These are phyloP conservation scores for Criorhina ranunculi DNA, from an alignment of 2,888 invertebrate genomes.

Conservation along the genomic window DNA sequence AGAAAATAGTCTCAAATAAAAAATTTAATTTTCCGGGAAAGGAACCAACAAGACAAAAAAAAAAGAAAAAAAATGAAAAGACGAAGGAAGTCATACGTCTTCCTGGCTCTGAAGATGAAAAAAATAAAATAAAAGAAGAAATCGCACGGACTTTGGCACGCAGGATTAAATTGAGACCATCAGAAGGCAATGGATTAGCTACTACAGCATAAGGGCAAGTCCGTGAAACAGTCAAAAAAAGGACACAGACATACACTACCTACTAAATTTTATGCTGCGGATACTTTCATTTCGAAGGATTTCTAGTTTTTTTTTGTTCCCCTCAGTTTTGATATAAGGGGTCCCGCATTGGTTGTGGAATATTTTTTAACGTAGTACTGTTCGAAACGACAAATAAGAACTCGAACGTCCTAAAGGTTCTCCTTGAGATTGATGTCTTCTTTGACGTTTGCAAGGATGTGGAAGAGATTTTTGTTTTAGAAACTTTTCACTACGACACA, in stretches of 20 bases:
- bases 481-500: no score
- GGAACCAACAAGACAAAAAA: slow-evolving; percentile 21
- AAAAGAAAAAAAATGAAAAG: no score
- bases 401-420: no score
- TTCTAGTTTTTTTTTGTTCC: slow-evolving; percentile 25
- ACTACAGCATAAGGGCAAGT: slow-evolving; percentile 46
- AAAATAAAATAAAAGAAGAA: slow-evolving; percentile 20
- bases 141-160: slow-evolving; percentile 50
- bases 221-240: slow-evolving; percentile 31
- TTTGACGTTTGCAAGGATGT: no score
- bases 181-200: slow-evolving; percentile 65
- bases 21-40: slow-evolving; percentile 65
- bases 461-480: no score
- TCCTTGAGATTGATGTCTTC: no score
- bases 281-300: slow-evolving; percentile 69
- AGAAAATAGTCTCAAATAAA: slow-evolving; percentile 56
- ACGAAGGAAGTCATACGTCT: slow-evolving; percentile 44
- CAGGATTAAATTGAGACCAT: slow-evolving; percentile 64
- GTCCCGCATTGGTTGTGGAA: neutral
- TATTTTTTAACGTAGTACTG: no score
- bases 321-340: neutral
- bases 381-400: no score
- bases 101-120: slow-evolving; percentile 20
- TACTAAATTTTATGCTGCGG: slow-evolving; percentile 64
- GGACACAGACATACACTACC: slow-evolving; percentile 50